Percentiles rank a stretch among this genome's conserved stretches.
Evolutionary conservation across 2,888 invertebrate genomes (phyloP).

Genomic region (Aleiodes leptofemur): DNA sequence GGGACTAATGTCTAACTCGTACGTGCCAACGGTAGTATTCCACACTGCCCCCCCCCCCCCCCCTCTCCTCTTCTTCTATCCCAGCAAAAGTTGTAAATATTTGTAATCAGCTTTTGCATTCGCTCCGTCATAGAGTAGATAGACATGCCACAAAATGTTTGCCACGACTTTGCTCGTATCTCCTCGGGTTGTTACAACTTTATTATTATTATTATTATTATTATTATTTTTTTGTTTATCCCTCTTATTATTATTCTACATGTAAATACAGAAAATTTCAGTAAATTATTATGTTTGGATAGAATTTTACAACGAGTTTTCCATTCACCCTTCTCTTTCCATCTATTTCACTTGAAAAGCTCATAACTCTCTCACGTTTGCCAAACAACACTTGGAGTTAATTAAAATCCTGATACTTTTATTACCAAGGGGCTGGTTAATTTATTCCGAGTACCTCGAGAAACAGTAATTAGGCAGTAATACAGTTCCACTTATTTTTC

Average conservation of each 20-base stretch:
- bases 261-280: neutral
- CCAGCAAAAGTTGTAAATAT: conserved; percentile 51
- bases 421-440: neutral
- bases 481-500: neutral
- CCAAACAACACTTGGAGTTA: conserved; percentile 42
- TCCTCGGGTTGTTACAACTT: neutral
- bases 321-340: neutral
- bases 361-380: conserved; percentile 40
- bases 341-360: conserved; percentile 9
- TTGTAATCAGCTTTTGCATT: conserved; percentile 53
- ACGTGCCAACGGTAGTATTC: conserved; percentile 4
- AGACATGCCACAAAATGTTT: conserved; percentile 26
- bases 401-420: conserved; percentile 42
- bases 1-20: neutral
- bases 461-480: conserved; percentile 19
- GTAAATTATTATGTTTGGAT: conserved; percentile 2
- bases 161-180: conserved; percentile 13
- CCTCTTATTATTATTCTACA: neutral
- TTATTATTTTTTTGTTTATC: neutral
- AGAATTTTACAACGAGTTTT: neutral
- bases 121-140: conserved; percentile 39
- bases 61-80: no score
- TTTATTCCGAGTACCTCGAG: conserved; percentile 1
- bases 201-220: neutral
- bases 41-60: no score